Base-by-base conservation (phyloP, 2,888 invertebrate species). In the Homarus gammarus region DNA sequence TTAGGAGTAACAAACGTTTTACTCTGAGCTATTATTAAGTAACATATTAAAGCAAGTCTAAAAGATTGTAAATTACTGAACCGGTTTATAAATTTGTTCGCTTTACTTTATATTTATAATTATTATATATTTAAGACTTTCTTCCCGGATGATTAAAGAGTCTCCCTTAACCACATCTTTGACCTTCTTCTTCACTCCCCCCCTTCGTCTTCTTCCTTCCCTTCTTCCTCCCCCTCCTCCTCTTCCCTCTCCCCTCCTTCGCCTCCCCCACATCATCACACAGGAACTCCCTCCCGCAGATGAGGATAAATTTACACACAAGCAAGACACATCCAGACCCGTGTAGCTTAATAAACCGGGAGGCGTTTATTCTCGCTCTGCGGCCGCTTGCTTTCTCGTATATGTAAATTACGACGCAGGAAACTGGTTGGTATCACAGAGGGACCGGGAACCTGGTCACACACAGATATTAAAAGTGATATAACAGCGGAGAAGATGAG, bases 271-370 rank as follows among this genome's bases (percentile, higher is more conserved):
- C 56, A 49, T 31, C 78, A 22, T 6, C 49, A 49, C 49, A 49
- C 49, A n/a, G 6, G 5, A 18, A n/a, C 79, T 22, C 18, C 61
- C 61, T 61, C 38, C 79, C 51, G 38, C 56, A 31, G 36, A 79
- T 61, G 56, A 44, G 79, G 61, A 36, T 79, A 79, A 61, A 79
- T 79, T 79, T 79, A 79, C 79, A 38, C 22, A 12, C 36, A 51
- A 38, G 33, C 31, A 33, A 49, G 36, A 79, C n/a, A 38, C 31
- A 56, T 18, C 22, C 51, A 1, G 40, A 2, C 27, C 79, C 61
- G n/a, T 18, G 61, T 79, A 79, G 61, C 51, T 15, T 79, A 61
- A 79, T 79, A 79, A 40, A 61, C 38, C 15, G 1, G 61, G 36
- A 36, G 31, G 61, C 56, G 36, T 61, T n/a, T 61, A 38, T 61